A percentile compares a stretch with the other conserved stretches of the same genome.
Conservation (phyloP, 2,888 invertebrate genomes). For the Alitta virens region DNA sequence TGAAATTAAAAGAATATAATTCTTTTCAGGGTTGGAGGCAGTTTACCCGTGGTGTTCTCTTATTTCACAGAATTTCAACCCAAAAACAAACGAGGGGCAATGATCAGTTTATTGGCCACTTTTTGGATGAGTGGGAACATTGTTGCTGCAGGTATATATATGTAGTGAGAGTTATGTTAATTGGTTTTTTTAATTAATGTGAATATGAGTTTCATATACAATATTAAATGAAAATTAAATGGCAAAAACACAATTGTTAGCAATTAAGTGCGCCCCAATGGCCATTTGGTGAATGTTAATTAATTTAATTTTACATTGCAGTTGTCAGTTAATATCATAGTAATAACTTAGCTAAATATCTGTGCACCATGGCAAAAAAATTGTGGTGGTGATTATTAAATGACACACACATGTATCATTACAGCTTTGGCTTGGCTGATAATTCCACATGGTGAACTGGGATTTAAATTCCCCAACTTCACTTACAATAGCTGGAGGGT, state of each 20-base stretch:
- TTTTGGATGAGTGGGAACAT: conserved; percentile 93
- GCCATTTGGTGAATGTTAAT: too few species aligned
- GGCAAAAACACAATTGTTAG: too few species aligned
- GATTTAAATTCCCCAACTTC: conserved; percentile 59
- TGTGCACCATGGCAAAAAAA: background rate
- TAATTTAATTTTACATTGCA: too few species aligned
- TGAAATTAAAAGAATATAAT: too few species aligned
- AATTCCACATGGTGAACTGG: conserved; percentile 63
- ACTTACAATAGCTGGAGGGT: conserved; percentile 90
- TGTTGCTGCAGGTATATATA: conserved; percentile 73
- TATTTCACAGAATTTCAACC: conserved; percentile 95
- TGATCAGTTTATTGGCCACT: conserved; percentile 90
- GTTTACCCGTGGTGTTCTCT: conserved; percentile 91
- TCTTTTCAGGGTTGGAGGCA: conserved; percentile 72
- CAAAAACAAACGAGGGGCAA: conserved; percentile 82
- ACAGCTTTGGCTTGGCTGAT: conserved; percentile 71
- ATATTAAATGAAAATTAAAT: too few species aligned
- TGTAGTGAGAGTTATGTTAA: too few species aligned
- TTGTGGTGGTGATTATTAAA: too few species aligned
- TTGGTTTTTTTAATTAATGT: too few species aligned
- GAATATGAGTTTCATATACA: too few species aligned
- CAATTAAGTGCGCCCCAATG: too few species aligned
- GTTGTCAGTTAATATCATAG: background rate
- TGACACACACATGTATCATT: too few species aligned
- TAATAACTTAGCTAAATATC: background rate